A percentile compares a stretch with the other conserved stretches of the same genome.
These are phyloP conservation scores for Dissostichus mawsoni DNA, from an alignment of 2,113 vertebrate genomes.

Conservation along the genomic window DNA sequence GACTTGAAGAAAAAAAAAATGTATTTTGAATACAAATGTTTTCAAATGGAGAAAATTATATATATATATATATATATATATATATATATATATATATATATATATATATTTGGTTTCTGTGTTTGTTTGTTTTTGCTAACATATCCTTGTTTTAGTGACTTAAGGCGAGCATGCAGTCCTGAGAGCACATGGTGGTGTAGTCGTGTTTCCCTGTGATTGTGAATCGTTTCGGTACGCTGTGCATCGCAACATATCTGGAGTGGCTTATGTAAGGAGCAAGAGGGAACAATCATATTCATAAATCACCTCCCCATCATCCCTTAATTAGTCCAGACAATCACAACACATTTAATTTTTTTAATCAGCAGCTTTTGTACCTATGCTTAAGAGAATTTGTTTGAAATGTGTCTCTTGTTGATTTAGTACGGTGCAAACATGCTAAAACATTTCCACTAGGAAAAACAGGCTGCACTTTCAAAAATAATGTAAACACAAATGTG, in stretches of 20 bases:
- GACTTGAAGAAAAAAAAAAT: conserved; percentile 77
- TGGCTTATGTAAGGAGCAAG: conserved; percentile 23
- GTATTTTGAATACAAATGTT: conserved; percentile 82
- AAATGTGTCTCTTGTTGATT: not conserved
- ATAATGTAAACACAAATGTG: too few relatives aligned
- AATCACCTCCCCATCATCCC: not conserved
- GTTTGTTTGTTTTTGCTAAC: conserved; percentile 46
- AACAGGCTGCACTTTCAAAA: too few relatives aligned
- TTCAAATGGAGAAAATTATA: conserved; percentile 67
- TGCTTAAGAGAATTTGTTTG: conserved; percentile 7
- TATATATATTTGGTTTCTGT: conserved; percentile 30
- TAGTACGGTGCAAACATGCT: too few relatives aligned
- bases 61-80: not conserved
- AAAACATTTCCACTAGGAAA: not conserved
- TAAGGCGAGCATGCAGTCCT: conserved; percentile 59
- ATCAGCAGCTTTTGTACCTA: conserved; percentile 21
- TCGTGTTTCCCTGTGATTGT: conserved; percentile 66
- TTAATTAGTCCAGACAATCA: conserved; percentile 44
- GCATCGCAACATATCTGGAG: conserved; percentile 34
- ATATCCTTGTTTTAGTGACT: conserved; percentile 60
- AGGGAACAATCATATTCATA: conserved; percentile 15
- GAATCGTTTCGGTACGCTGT: conserved; percentile 59
- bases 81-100: not conserved
- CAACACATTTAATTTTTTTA: not conserved
- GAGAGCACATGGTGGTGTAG: conserved; percentile 63